Evolutionary conservation across 2,888 invertebrate genomes (phyloP).

Genomic region (Drosophila barbarae): DNA sequence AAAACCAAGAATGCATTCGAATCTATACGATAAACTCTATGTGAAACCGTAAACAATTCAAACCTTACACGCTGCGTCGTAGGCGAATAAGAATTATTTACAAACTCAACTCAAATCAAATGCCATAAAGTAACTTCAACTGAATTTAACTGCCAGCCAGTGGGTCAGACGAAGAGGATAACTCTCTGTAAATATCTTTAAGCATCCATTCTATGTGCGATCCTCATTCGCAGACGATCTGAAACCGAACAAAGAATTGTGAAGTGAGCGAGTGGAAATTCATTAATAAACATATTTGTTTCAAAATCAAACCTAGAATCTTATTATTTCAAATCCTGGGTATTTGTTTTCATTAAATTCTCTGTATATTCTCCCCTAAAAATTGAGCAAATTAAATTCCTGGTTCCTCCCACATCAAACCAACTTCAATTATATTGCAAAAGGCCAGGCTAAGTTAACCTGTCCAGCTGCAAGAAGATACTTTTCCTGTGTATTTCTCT

Average conservation of each 20-base stretch:
- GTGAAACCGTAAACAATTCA: constrained; percentile 37
- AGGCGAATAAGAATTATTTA: constrained; percentile 41
- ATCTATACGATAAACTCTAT: constrained; percentile 46
- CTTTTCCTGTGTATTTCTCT: constrained; percentile 10
- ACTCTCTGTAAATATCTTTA: constrained; percentile 69
- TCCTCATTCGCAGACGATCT: constrained; percentile 55
- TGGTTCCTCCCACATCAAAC: background rate
- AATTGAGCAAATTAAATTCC: background rate
- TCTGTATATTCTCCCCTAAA: background rate
- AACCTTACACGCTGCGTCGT: constrained; percentile 57
- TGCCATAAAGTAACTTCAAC: constrained; percentile 73
- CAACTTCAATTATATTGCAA: constrained; percentile 35
- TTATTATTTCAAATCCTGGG: background rate
- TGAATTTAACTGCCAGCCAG: constrained; percentile 57
- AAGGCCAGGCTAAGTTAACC: constrained; percentile 19
- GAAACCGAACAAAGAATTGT: constrained; percentile 53
- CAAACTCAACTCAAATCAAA: constrained; percentile 51
- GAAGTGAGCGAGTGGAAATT: constrained; percentile 55
- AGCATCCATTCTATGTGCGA: constrained; percentile 65
- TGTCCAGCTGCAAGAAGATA: constrained; percentile 18
- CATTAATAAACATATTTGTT: constrained; percentile 67
- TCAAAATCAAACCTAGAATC: constrained; percentile 54
- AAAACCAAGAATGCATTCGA: constrained; percentile 62
- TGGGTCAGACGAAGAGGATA: constrained; percentile 38
- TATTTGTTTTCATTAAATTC: background rate